phyloP scores from a whole-genome alignment of 2,888 invertebrate species.

The Heliconius charithonia region DNA sequence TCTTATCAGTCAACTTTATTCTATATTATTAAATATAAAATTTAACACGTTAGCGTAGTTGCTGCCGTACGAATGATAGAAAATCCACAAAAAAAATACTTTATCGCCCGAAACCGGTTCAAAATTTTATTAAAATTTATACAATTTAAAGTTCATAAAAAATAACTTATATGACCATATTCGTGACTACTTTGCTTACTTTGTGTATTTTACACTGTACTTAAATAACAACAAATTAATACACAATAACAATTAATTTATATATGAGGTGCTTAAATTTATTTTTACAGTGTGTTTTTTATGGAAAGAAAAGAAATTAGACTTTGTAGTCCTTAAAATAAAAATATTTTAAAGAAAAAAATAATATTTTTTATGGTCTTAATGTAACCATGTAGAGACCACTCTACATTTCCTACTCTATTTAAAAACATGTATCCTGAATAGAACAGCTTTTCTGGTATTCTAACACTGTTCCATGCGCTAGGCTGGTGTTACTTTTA shows the following conservation, averaged over 20 bases:
- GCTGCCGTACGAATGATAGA: not conserved
- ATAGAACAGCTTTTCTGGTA: not conserved
- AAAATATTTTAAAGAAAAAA: not conserved
- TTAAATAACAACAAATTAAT: slow-evolving; percentile 21
- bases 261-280: not conserved
- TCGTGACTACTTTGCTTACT: slow-evolving; percentile 38
- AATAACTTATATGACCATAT: slow-evolving; percentile 18
- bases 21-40: not conserved
- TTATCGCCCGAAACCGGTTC: slow-evolving; percentile 13
- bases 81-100: not conserved
- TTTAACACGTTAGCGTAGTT: not conserved
- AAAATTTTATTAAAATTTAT: not conserved
- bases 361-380: not conserved
- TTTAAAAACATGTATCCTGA: not conserved
- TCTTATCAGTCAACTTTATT: not conserved
- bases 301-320: not conserved
- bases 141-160: slow-evolving; percentile 9
- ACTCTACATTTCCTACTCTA: not conserved
- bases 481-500: too few species aligned
- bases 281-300: slow-evolving; percentile 1
- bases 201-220: slow-evolving; percentile 27
- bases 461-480: not conserved
- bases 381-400: too few species aligned
- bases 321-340: not conserved
- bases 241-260: slow-evolving; percentile 28